phyloP scores from a whole-genome alignment of 2,797 vertebrate species.

The Chloroceryle amazona region DNA sequence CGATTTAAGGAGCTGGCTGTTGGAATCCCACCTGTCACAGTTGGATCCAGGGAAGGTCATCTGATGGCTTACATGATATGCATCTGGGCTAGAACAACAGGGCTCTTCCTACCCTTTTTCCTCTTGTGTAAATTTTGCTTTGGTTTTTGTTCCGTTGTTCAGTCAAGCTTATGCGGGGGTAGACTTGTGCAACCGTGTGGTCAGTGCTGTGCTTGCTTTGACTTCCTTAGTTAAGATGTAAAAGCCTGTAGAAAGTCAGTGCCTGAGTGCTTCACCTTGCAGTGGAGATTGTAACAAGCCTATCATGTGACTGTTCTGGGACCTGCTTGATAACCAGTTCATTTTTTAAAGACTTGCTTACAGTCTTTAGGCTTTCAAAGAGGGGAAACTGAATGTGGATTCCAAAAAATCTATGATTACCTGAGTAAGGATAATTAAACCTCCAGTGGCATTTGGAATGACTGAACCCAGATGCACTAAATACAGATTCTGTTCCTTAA shows the following conservation, averaged over 20 bases:
- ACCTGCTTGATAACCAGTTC: neutral
- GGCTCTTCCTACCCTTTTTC: neutral
- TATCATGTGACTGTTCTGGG: neutral
- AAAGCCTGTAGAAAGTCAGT: neutral
- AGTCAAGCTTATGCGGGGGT: neutral
- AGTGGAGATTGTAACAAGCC: neutral
- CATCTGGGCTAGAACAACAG: neutral
- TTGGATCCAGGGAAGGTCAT: neutral
- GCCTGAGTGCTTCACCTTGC: neutral
- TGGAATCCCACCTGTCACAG: neutral
- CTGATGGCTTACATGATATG: neutral
- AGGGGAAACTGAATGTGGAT: neutral
- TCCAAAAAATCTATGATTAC: neutral
- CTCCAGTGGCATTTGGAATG: neutral
- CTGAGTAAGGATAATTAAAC: neutral
- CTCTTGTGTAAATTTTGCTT: neutral
- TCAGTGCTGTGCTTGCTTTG: neutral
- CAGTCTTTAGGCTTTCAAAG: neutral
- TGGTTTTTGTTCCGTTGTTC: neutral
- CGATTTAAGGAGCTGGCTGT: neutral
- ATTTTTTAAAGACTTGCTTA: neutral
- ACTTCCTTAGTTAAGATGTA: neutral
- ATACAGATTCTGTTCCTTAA: neutral
- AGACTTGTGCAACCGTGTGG: rapidly evolving
- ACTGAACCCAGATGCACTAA: neutral